Percentiles rank a stretch among this genome's conserved stretches.
Conservation (phyloP, 2,888 invertebrate species). For the Chrysodeixis includens region DNA sequence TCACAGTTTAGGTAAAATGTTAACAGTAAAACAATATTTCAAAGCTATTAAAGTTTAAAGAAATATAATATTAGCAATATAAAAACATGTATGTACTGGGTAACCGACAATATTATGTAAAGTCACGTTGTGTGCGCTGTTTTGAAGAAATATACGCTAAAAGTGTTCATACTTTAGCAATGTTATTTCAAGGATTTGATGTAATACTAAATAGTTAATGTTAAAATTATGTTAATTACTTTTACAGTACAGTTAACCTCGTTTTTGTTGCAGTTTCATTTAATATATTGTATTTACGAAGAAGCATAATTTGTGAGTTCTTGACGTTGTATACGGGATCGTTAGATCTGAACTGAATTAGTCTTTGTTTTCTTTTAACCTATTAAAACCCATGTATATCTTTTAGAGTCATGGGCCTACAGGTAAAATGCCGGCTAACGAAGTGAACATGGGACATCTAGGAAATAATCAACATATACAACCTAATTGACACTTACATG, state of each 20-base stretch:
- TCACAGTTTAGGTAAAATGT: not conserved
- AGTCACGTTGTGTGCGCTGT: not conserved
- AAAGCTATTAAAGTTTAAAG: not conserved
- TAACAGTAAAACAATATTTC: not conserved
- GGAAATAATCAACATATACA: too few relatives aligned
- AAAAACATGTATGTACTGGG: slow-evolving; percentile 9
- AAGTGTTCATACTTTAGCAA: slow-evolving; percentile 27
- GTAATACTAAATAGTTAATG: not conserved
- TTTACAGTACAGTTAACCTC: not conserved
- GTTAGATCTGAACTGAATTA: too few relatives aligned
- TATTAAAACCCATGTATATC: too few relatives aligned
- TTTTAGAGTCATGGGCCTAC: too few relatives aligned
- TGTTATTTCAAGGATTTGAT: slow-evolving; percentile 15
- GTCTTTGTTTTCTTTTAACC: too few relatives aligned
- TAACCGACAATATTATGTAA: slow-evolving; percentile 13
- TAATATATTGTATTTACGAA: not conserved
- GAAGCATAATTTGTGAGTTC: too few relatives aligned
- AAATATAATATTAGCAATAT: not conserved
- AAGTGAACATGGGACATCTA: too few relatives aligned
- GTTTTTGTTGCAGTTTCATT: not conserved
- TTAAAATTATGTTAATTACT: not conserved
- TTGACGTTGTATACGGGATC: too few relatives aligned
- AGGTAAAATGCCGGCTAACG: too few relatives aligned
- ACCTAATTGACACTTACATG: too few relatives aligned
- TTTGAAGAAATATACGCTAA: slow-evolving; percentile 26